Base-by-base conservation (phyloP, 2,797 vertebrate species). In the Antennarius maculatus region DNA sequence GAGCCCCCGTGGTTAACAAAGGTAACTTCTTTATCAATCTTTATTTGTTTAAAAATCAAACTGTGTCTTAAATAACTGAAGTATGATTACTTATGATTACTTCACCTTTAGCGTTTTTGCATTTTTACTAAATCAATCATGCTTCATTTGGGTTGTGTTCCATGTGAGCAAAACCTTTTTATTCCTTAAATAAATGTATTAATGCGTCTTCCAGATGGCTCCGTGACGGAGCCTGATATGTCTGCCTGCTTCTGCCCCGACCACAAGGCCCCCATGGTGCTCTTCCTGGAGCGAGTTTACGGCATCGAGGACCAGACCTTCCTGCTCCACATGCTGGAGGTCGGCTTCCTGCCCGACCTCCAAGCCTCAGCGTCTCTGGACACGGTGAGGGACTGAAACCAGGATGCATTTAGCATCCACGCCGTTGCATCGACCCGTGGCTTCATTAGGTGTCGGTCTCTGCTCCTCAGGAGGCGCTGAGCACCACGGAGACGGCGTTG, bases 181-280 rank as follows among this genome's bases (percentile, higher is more conserved):
- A 3, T 62, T 50, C 49, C 65, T 41, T 41, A 2, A 41, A 13
- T 41, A 41, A 41, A 8, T 34, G 31, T 4, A 3, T 34, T 34
- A 34, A 34, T 8, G 31, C 31, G 7, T 66, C 55, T 75, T 83
- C 56, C 90, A 99, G 98, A 99, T 82, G 97, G 97, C 56, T 92
- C 95, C 3, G 92, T 99, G 79, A 95, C 89, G 0, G 96, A 99
- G 71, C 97, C 97, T 0, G 95, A 98, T 70, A 96, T 99, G 98
- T 94, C 96, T 1, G 96, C 97, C 82, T 95, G 76, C 82, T 99
- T 99, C 93, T 99, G 96, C 79, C 98, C 98, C 34, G 98, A 99
- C 85, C 98, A 99, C 89, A 99, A 99, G 89, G 95, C 96, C 48
- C 93, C 98, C 62, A 99, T 99, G 97, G 98, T 99, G 85, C 95